These are phyloP conservation scores for Barypeithes pellucidus DNA, from an alignment of 2,888 invertebrate genomes.

Conservation along the genomic window DNA sequence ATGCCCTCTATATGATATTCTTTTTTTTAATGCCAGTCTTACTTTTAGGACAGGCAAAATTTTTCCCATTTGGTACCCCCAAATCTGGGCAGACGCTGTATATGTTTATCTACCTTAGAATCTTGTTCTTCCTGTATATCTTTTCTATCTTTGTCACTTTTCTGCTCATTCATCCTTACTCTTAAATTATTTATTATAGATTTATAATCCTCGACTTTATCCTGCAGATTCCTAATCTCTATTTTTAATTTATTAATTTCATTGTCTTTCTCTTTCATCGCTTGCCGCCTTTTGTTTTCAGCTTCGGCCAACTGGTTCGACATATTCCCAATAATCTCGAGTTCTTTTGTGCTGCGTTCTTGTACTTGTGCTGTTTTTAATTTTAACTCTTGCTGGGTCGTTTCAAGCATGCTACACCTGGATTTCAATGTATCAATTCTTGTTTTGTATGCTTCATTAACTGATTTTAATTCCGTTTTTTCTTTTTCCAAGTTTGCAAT, in stretches of 20 bases:
- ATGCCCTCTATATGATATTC: no score
- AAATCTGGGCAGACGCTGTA: no score
- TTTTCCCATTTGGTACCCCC: no score
- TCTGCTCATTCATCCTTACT: background rate
- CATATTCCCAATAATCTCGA: slow-evolving; percentile 77
- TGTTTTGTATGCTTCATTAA: slow-evolving; percentile 75
- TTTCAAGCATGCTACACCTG: slow-evolving; percentile 79
- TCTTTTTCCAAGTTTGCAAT: slow-evolving; percentile 73
- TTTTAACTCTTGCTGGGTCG: slow-evolving; percentile 75
- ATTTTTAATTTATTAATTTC: slow-evolving; percentile 71
- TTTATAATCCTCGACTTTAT: slow-evolving; percentile 61
- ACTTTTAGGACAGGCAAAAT: no score
- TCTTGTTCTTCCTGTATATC: slow-evolving; percentile 74
- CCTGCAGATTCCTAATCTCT: slow-evolving; percentile 67
- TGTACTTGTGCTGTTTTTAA: slow-evolving; percentile 76
- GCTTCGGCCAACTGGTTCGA: slow-evolving; percentile 73
- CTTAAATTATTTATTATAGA: slow-evolving; percentile 25
- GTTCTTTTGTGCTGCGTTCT: slow-evolving; percentile 78
- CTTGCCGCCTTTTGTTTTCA: slow-evolving; percentile 73
- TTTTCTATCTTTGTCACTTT: background rate
- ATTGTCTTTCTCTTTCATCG: slow-evolving; percentile 73
- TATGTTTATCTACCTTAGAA: background rate
- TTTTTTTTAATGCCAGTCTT: no score
- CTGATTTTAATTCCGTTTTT: slow-evolving; percentile 72
- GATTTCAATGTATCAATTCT: slow-evolving; percentile 80